phyloP scores from a whole-genome alignment of 2,113 vertebrate species.

The Fulica atra region DNA sequence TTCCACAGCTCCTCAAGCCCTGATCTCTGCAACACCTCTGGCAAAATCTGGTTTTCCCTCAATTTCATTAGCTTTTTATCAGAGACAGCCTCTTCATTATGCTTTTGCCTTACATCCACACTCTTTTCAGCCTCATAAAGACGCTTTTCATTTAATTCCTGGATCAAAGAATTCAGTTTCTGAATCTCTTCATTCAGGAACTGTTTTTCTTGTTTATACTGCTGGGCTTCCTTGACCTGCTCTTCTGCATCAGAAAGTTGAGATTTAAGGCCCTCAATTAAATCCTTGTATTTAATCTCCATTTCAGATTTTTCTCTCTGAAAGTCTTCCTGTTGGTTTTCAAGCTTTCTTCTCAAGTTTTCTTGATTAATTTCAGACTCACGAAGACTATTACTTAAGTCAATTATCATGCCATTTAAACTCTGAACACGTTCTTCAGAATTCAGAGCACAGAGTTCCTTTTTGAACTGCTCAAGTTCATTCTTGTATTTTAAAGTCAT shows the following conservation, averaged over 20 bases:
- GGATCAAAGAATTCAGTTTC: conserved; percentile 48
- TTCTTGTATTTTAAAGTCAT: conserved; percentile 36
- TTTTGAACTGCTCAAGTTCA: conserved; percentile 39
- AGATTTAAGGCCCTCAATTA: conserved; percentile 62
- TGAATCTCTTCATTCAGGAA: conserved; percentile 73
- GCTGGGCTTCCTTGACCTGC: conserved; percentile 69
- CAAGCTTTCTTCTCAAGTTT: conserved; percentile 64
- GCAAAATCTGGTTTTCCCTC: background rate
- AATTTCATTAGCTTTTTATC: conserved; percentile 53
- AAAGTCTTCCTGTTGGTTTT: conserved; percentile 63
- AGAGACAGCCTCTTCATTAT: conserved; percentile 50
- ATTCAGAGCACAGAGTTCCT: background rate
- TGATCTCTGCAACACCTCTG: background rate
- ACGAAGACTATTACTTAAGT: conserved; percentile 41
- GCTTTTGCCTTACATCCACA: background rate
- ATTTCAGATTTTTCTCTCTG: conserved; percentile 66
- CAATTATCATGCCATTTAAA: conserved; percentile 50
- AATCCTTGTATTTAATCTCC: conserved; percentile 62
- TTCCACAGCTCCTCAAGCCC: conserved; percentile 51
- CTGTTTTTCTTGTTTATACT: conserved; percentile 78
- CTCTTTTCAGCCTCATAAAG: conserved; percentile 53
- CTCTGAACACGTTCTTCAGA: conserved; percentile 30
- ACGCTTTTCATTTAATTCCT: conserved; percentile 67
- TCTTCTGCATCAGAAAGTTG: conserved; percentile 62
- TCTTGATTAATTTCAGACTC: conserved; percentile 51